Evolutionary conservation across 2,888 invertebrate species (phyloP).

Genomic region (Cyaniris semiargus): DNA sequence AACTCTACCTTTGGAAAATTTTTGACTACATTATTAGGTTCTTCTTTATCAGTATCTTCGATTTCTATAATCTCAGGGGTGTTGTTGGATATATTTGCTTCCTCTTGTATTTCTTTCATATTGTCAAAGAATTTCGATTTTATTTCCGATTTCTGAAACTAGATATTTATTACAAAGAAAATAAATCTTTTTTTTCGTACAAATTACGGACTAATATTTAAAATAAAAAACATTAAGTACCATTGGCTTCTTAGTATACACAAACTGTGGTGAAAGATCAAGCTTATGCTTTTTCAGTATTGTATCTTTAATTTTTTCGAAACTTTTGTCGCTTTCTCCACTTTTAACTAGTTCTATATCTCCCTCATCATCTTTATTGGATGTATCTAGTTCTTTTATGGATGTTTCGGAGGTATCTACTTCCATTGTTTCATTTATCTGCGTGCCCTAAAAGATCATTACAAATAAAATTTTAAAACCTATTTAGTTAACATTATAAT

Average conservation of each 20-base stretch:
- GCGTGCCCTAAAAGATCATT: constrained; percentile 45
- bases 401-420: constrained; percentile 27
- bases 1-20: background rate
- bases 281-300: constrained; percentile 63
- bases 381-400: constrained; percentile 32
- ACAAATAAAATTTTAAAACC: background rate
- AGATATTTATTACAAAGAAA: no score
- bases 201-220: no score
- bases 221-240: no score
- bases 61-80: constrained; percentile 20
- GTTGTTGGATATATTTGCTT: constrained; percentile 28
- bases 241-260: constrained; percentile 57
- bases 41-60: constrained; percentile 17
- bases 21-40: constrained; percentile 23
- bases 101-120: constrained; percentile 38
- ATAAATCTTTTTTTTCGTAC: no score
- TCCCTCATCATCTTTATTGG: constrained; percentile 40
- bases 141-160: constrained; percentile 53
- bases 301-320: constrained; percentile 48
- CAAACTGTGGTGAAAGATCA: constrained; percentile 65
- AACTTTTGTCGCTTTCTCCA: constrained; percentile 43
- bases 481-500: background rate
- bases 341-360: constrained; percentile 52
- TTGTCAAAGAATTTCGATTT: constrained; percentile 62
- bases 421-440: constrained; percentile 54